Evolutionary conservation across 2,888 invertebrate species (phyloP).

Genomic region (Caenorhabditis sinica): DNA sequence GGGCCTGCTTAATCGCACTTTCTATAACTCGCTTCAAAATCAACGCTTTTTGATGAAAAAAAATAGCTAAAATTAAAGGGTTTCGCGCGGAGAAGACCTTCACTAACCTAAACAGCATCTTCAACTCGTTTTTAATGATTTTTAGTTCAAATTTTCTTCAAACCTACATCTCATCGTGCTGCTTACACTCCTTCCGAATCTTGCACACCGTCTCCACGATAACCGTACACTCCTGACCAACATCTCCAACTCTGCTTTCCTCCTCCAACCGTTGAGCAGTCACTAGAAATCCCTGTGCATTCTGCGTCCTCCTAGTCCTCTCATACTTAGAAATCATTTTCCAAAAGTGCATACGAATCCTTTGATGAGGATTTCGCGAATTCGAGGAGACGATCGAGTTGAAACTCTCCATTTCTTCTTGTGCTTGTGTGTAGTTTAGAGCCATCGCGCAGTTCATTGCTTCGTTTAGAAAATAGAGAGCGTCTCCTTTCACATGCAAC

Average conservation of each 20-base stretch:
- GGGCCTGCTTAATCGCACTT: too few relatives aligned
- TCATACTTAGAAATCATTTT: conserved; percentile 25
- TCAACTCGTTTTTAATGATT: too few relatives aligned
- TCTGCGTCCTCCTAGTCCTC: not conserved
- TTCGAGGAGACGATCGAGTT: not conserved
- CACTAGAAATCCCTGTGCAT: conserved; percentile 25
- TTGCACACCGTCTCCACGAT: conserved; percentile 46
- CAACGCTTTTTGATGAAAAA: too few relatives aligned
- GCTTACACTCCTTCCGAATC: conserved; percentile 26
- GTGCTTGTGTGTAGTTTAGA: not conserved
- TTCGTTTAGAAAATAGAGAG: conserved; percentile 31
- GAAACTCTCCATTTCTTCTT: conserved; percentile 36
- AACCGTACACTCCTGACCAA: conserved; percentile 12
- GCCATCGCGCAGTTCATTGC: conserved; percentile 29
- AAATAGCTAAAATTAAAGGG: too few relatives aligned
- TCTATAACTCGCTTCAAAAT: too few relatives aligned
- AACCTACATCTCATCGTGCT: conserved; percentile 48
- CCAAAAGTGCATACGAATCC: conserved; percentile 11
- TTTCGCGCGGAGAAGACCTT: too few relatives aligned
- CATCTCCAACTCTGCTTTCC: conserved; percentile 12
- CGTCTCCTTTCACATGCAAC: conserved; percentile 17
- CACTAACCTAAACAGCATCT: too few relatives aligned
- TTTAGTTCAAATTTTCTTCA: too few relatives aligned
- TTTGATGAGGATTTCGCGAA: not conserved
- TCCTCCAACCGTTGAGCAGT: conserved; percentile 41